Evolutionary conservation across 92 coral and sea anemone genomes (phyloP).

Genomic region (Meandrina meandrites): DNA sequence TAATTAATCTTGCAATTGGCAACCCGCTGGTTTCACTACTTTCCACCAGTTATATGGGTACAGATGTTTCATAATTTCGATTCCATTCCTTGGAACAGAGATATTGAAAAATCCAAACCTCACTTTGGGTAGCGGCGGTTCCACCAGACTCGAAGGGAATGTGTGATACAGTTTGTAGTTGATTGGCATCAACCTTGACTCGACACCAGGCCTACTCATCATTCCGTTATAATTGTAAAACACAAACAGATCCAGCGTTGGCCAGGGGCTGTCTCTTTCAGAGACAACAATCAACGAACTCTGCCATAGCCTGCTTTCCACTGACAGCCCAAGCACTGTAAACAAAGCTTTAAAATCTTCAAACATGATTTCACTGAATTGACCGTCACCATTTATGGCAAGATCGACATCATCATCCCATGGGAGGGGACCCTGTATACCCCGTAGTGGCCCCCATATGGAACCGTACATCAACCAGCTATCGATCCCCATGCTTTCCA

Average conservation of each 20-base stretch:
- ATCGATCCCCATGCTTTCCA: conserved; percentile 23
- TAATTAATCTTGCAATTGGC: neutral
- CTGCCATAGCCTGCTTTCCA: neutral
- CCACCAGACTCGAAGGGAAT: conserved; percentile 69
- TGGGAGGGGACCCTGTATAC: conserved; percentile 36
- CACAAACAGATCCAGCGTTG: conserved; percentile 59
- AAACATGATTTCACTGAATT: conserved; percentile 9
- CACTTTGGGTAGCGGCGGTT: conserved; percentile 66
- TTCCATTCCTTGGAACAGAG: conserved; percentile 71
- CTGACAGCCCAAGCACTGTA: neutral
- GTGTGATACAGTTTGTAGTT: conserved; percentile 65
- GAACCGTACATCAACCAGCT: conserved; percentile 44
- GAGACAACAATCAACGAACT: neutral
- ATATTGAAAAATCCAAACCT: conserved; percentile 74
- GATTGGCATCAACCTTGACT: conserved; percentile 64
- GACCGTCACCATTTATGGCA: conserved; percentile 16
- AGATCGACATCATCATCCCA: conserved; percentile 42
- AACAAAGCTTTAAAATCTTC: conserved; percentile 28
- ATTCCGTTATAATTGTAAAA: conserved; percentile 66
- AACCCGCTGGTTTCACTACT: conserved; percentile 43
- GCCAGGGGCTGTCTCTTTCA: neutral
- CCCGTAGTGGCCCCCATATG: conserved; percentile 39
- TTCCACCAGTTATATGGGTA: conserved; percentile 86
- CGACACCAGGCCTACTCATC: conserved; percentile 80
- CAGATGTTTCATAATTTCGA: conserved; percentile 71